Conservation (phyloP, 2,888 invertebrate genomes). For the Aleiodes alternator region DNA sequence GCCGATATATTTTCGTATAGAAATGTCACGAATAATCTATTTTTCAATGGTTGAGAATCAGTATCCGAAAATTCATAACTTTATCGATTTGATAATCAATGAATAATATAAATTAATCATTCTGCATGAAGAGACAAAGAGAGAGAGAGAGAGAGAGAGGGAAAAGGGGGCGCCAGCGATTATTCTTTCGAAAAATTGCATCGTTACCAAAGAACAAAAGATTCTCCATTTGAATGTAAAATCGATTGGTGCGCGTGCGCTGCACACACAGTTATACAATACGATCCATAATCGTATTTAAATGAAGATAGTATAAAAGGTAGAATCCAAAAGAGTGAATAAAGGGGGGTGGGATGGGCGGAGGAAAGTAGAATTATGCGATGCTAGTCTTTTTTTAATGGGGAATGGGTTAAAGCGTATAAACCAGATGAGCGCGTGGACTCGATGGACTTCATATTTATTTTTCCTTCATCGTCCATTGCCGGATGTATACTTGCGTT, state of each 20-base stretch:
- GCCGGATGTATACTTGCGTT: slow-evolving; percentile 27
- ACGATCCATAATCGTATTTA: slow-evolving; percentile 74
- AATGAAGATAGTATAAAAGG: slow-evolving; percentile 74
- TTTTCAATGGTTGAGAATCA: neutral
- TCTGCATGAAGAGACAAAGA: neutral
- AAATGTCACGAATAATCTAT: slow-evolving; percentile 72
- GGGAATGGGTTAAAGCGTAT: neutral
- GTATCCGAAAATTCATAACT: neutral
- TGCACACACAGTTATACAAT: slow-evolving; percentile 21
- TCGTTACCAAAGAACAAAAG: slow-evolving; percentile 69
- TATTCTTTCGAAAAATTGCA: slow-evolving; percentile 66
- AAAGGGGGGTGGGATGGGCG: neutral
- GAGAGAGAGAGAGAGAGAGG: neutral
- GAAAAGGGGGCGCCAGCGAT: slow-evolving; percentile 51
- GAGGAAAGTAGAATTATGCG: neutral
- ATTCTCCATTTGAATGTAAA: slow-evolving; percentile 73
- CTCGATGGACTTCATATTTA: slow-evolving; percentile 43
- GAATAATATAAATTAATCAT: slow-evolving; percentile 13
- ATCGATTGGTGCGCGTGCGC: slow-evolving; percentile 63
- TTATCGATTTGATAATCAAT: slow-evolving; percentile 8
- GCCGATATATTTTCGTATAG: slow-evolving; percentile 74
- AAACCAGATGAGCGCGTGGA: slow-evolving; percentile 27
- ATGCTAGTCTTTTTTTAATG: too few relatives aligned
- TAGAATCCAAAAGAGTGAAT: slow-evolving; percentile 44
- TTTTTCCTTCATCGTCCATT: neutral